Conservation (phyloP, 2,113 vertebrate species). For the Ploceus nigricollis region DNA sequence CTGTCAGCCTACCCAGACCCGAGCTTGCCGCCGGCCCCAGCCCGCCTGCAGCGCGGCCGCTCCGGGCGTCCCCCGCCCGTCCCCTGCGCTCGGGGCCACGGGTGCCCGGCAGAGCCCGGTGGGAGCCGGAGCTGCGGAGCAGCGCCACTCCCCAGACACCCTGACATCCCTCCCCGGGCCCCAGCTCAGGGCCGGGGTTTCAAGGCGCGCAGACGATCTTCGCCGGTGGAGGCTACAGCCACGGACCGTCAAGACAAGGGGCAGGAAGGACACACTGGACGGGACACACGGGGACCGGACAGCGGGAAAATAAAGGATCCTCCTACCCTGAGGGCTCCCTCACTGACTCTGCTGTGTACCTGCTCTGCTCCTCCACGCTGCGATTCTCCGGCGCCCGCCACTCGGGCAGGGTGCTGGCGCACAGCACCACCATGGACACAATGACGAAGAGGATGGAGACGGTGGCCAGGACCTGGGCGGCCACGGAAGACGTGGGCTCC, state of each 20-base stretch:
- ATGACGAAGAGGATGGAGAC: conserved; percentile 96
- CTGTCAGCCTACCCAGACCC: background rate
- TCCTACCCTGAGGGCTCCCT: conserved; percentile 85
- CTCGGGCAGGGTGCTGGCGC: conserved; percentile 94
- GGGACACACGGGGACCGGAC: conserved; percentile 58
- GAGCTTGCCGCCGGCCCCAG: background rate
- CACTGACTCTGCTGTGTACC: conserved; percentile 86
- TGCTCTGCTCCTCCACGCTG: conserved; percentile 92
- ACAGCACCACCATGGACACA: conserved; percentile 95
- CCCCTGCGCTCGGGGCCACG: background rate
- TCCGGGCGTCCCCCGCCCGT: background rate
- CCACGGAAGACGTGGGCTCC: conserved; percentile 92
- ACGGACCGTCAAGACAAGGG: background rate
- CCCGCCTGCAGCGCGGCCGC: background rate
- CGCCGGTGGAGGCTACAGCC: background rate
- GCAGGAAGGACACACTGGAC: conserved; percentile 61
- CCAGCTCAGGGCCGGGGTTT: background rate
- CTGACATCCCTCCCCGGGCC: background rate
- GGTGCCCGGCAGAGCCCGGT: background rate
- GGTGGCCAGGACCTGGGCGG: conserved; percentile 90
- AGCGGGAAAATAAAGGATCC: conserved; percentile 67
- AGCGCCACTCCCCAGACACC: background rate
- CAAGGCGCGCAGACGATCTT: background rate
- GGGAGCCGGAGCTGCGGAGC: background rate
- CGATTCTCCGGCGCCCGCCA: conserved; percentile 93